phyloP scores from a whole-genome alignment of 2,797 vertebrate species.

The Erethizon dorsatum region DNA sequence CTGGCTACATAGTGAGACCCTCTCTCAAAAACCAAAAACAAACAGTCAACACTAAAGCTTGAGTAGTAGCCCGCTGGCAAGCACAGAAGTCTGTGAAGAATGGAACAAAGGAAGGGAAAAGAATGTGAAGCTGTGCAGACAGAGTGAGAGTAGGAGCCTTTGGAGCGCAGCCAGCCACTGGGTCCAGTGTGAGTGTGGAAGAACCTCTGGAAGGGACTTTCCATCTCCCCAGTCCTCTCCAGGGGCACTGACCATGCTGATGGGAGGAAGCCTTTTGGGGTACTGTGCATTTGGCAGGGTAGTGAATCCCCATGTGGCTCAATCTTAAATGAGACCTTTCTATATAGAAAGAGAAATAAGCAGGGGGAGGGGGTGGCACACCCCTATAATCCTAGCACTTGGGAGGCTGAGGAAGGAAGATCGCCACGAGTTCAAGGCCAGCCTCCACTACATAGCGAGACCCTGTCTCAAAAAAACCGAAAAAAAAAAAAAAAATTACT shows the following conservation, averaged over 20 bases:
- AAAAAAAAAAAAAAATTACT: background rate
- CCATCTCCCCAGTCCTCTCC: background rate
- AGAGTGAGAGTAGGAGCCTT: background rate
- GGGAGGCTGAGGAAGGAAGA: no score
- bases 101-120: background rate
- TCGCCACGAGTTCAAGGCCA: no score
- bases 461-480: no score
- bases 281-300: background rate
- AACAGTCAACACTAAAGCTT: background rate
- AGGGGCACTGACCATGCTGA: background rate
- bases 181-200: background rate
- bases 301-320: background rate
- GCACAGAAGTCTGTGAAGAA: conserved; percentile 26
- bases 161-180: background rate
- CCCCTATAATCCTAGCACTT: no score
- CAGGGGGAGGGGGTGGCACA: no score
- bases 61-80: conserved; percentile 43
- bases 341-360: no score
- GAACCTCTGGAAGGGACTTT: conserved; percentile 23
- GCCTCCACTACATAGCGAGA: no score
- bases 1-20: background rate
- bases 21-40: no score
- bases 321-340: background rate
- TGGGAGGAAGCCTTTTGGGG: background rate
- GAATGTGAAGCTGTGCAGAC: conserved; percentile 1